Evolutionary conservation across 2,113 vertebrate genomes (phyloP).

Genomic region (Lepus europaeus): DNA sequence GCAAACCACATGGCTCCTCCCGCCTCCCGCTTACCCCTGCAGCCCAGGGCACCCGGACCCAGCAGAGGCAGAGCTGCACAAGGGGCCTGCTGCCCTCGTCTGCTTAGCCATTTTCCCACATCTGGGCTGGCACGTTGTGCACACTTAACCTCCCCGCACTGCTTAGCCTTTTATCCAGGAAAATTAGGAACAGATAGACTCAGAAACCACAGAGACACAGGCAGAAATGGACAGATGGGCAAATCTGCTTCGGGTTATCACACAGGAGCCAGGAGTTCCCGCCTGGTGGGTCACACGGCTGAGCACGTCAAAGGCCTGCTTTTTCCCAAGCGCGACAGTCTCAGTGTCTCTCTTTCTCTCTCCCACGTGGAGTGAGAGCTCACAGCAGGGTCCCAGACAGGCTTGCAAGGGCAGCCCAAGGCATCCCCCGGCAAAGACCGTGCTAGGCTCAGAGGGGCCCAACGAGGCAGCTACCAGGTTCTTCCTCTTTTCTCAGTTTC

Average conservation of each 20-base stretch:
- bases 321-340: not conserved
- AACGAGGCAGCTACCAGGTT: not conserved
- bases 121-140: not conserved
- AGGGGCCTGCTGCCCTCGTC: not conserved
- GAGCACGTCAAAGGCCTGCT: not conserved
- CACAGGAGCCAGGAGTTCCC: not conserved
- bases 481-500: not conserved
- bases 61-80: not conserved
- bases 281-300: not conserved
- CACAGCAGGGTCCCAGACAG: not conserved
- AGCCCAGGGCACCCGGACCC: not conserved
- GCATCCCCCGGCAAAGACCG: too few species aligned
- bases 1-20: not conserved
- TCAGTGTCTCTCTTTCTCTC: not conserved
- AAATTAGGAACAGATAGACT: conserved; percentile 17
- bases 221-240: not conserved
- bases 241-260: conserved; percentile 49
- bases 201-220: conserved; percentile 3
- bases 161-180: conserved; percentile 13
- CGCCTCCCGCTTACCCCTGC: not conserved
- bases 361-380: not conserved
- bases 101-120: not conserved
- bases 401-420: too few species aligned
- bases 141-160: not conserved
- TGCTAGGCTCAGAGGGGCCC: not conserved